Conservation (phyloP, 2,113 vertebrate species). For the Trachemys scripta region DNA sequence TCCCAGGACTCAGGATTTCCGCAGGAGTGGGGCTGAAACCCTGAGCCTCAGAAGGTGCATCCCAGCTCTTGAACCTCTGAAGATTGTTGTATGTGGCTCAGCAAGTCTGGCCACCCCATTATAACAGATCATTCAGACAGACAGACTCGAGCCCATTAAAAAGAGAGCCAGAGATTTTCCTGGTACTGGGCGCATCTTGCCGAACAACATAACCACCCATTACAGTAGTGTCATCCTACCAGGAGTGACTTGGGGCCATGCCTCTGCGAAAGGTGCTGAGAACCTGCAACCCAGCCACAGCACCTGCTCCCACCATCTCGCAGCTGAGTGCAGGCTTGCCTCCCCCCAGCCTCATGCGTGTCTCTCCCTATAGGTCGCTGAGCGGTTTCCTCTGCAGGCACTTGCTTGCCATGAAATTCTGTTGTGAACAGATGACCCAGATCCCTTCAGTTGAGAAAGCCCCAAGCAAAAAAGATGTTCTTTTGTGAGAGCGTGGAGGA, state of each 20-base stretch:
- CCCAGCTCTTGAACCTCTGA: no score
- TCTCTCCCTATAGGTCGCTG: background rate
- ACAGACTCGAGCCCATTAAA: background rate
- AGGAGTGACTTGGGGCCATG: background rate
- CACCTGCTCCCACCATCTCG: background rate
- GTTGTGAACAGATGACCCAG: background rate
- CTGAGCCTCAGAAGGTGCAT: no score
- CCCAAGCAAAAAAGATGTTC: background rate
- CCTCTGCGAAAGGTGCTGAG: accelerated
- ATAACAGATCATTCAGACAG: background rate
- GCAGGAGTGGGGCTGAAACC: no score
- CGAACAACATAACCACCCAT: background rate
- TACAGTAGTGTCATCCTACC: background rate
- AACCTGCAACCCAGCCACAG: background rate
- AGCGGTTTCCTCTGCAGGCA: background rate
- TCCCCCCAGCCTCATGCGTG: background rate
- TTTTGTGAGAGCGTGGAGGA: background rate
- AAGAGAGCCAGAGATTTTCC: background rate
- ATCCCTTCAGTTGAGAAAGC: background rate
- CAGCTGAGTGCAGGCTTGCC: background rate
- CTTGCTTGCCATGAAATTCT: background rate
- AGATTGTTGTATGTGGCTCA: no score
- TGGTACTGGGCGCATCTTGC: background rate
- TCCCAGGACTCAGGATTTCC: no score
- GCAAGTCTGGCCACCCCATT: no score